Evolutionary conservation across 2,797 vertebrate genomes (phyloP).

Genomic region (Lycodopsis pacificus): DNA sequence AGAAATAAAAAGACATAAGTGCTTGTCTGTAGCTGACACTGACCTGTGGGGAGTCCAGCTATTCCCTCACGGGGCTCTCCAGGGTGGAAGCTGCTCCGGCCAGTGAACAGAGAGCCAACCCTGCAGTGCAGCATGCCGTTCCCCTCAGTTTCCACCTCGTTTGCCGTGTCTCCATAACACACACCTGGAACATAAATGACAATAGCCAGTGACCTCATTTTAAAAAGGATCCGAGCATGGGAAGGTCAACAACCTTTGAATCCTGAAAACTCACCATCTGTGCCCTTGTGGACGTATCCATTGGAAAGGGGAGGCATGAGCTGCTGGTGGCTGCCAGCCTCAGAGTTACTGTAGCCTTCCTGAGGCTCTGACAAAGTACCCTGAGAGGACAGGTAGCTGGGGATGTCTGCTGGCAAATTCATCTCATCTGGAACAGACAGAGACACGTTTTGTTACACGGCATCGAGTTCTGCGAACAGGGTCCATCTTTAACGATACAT

Average conservation of each 20-base stretch:
- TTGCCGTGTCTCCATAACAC: slow-evolving; percentile 84
- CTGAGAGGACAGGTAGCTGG: slow-evolving; percentile 98
- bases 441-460: slow-evolving; percentile 21
- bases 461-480: not conserved
- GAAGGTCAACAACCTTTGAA: not conserved
- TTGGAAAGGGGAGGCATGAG: slow-evolving; percentile 93
- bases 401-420: slow-evolving; percentile 95
- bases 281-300: slow-evolving; percentile 90
- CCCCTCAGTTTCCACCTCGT: slow-evolving; percentile 84
- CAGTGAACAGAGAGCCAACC: slow-evolving; percentile 84
- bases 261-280: slow-evolving; percentile 85
- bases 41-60: slow-evolving; percentile 77
- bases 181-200: slow-evolving; percentile 73
- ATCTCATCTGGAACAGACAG: slow-evolving; percentile 90
- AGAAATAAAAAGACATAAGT: not conserved
- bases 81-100: slow-evolving; percentile 83
- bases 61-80: slow-evolving; percentile 80
- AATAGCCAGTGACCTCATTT: slow-evolving; percentile 37
- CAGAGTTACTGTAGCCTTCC: slow-evolving; percentile 93
- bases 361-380: slow-evolving; percentile 96
- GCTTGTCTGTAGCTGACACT: slow-evolving; percentile 30
- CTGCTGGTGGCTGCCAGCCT: slow-evolving; percentile 97
- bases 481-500: not conserved
- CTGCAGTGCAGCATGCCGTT: slow-evolving; percentile 79
- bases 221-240: not conserved